These are phyloP conservation scores for Otolemur garnettii DNA, from an alignment of 2,113 vertebrate genomes.

Conservation along the genomic window DNA sequence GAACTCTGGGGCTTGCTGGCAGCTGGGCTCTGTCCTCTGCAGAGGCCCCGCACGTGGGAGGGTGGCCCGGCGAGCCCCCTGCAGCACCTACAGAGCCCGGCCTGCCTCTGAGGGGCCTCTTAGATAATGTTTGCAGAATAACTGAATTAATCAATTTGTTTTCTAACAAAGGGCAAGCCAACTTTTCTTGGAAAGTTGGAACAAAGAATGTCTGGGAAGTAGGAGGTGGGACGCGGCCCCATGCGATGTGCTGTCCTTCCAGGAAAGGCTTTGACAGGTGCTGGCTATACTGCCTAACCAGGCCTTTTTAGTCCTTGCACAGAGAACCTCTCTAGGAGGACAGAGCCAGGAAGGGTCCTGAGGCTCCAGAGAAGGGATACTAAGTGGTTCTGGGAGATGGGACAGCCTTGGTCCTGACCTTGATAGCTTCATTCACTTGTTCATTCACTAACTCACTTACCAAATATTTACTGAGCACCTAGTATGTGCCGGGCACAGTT, in stretches of 20 bases:
- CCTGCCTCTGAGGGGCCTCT: neutral
- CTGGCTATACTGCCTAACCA: neutral
- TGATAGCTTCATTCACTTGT: neutral
- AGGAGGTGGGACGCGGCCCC: too few species aligned
- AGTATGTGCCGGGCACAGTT: neutral
- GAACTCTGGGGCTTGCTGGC: neutral
- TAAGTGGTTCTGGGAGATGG: neutral
- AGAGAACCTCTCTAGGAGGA: neutral
- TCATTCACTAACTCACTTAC: neutral
- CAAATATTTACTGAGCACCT: neutral
- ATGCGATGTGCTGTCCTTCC: too few species aligned
- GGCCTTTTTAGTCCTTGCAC: neutral
- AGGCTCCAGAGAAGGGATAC: neutral
- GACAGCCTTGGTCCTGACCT: neutral
- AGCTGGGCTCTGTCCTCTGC: neutral
- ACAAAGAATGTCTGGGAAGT: neutral
- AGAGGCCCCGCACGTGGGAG: neutral
- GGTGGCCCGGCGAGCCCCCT: accelerated
- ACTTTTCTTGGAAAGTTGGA: neutral
- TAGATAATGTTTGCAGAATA: neutral
- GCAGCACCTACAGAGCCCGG: neutral
- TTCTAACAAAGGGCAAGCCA: neutral
- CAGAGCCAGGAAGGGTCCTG: neutral
- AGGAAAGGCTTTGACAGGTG: neutral
- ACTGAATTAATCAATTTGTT: too few species aligned